Conservation (phyloP, 2,888 invertebrate species). For the Venusia cambrica region DNA sequence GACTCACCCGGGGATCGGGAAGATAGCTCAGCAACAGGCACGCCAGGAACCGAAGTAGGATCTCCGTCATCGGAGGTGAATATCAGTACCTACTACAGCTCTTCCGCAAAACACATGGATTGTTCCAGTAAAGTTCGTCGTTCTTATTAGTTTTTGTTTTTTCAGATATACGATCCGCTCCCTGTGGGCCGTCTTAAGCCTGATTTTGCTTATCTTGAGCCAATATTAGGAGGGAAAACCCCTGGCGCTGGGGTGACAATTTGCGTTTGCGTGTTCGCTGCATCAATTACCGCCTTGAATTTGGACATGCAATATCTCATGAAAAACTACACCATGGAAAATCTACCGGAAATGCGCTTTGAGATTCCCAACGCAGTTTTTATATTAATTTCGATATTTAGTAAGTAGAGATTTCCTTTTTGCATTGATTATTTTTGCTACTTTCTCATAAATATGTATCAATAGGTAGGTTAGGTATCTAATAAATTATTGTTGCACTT, state of each 20-base stretch:
- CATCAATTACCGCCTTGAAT: constrained; percentile 85
- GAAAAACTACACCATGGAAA: constrained; percentile 8
- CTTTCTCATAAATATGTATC: no score
- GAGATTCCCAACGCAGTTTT: constrained; percentile 9
- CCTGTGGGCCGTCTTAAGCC: constrained; percentile 89
- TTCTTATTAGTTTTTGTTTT: constrained; percentile 18
- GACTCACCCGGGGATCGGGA: constrained; percentile 81
- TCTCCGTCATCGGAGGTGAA: constrained; percentile 80
- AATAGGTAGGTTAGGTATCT: not conserved
- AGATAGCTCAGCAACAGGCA: constrained; percentile 82
- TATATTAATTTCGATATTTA: constrained; percentile 3
- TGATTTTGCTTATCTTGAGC: constrained; percentile 87
- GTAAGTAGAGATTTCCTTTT: no score
- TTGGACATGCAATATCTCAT: constrained; percentile 83
- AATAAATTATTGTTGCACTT: constrained; percentile 9
- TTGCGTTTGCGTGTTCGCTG: constrained; percentile 86
- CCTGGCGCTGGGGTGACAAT: constrained; percentile 88
- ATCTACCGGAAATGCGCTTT: constrained; percentile 8
- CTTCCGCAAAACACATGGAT: not conserved
- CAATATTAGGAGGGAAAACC: constrained; percentile 86
- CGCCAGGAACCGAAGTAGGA: constrained; percentile 81
- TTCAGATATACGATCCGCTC: constrained; percentile 80
- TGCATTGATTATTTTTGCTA: no score
- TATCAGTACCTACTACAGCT: no score
- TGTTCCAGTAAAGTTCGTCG: not conserved